Base-by-base conservation (phyloP, 2,797 vertebrate species). In the Acomys russatus region DNA sequence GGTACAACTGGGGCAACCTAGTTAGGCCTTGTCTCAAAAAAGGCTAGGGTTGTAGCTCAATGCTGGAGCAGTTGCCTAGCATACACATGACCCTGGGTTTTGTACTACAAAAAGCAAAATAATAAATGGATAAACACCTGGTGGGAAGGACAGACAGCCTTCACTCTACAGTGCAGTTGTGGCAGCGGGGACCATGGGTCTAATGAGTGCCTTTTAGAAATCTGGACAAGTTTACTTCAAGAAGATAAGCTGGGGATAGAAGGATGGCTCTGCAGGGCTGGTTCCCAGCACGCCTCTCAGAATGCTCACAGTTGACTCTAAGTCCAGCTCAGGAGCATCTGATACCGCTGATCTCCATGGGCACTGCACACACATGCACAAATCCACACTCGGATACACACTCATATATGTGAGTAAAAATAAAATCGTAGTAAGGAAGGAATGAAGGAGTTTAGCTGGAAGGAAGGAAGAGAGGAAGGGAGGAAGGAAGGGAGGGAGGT, bases 131-230 rank as follows among this genome's bases (percentile, higher is more conserved):
- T 6, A 4, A 30, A 9, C 20, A 2, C 1, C n/a, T 17, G 63
- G 33, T 49, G 28, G 61, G 12, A 61, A 33, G 63, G 74, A 74
- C 49, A n/a, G 49, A 86, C 56, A 8, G 2, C 18, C 74, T 89
- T 82, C 49, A 0, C 59, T 22, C 51, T 1, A 15, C 35, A 33
- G 93, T 61, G 23, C n/a, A 94, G 90, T n/a, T 2, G 0, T 5
- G n/a, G 79, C 77, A 68, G 78, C 56, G 56, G 63, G 30, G 90
- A 64, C 71, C 83, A 15, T 44, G 70, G 66, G 68, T 68, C 94
- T 86, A 86, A 86, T 82, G 78, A 84, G 35, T 70, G 88, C 28
- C 0, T 87, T 93, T 83, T 30, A 61, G 88, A 77, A 93, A 88
- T 11, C 28, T 44, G 38, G 49, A 49, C 0, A 7, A 14, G 63